phyloP scores from a whole-genome alignment of 2,888 invertebrate species.

The Drosophila sordidula region DNA sequence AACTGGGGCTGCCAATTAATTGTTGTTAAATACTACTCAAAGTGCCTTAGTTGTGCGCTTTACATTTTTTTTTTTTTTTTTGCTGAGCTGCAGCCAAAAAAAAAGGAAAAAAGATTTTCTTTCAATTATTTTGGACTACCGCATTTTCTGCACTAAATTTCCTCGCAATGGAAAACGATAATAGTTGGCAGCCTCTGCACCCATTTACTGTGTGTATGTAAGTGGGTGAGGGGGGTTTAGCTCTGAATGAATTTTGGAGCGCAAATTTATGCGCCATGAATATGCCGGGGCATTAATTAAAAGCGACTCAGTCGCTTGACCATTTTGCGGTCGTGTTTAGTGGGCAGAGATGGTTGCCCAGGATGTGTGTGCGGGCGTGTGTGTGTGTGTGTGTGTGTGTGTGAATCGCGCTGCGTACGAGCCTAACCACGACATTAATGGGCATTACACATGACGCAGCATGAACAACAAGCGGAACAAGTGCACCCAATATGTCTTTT shows the following conservation, averaged over 20 bases:
- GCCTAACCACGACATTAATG: constrained; percentile 54
- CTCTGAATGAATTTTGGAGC: constrained; percentile 31
- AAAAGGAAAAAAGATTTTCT: constrained; percentile 12
- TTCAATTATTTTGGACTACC: constrained; percentile 22
- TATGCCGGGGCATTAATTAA: constrained; percentile 72
- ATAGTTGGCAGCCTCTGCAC: constrained; percentile 19
- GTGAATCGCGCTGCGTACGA: not conserved
- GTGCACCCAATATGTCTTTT: constrained; percentile 44
- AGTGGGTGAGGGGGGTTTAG: not conserved
- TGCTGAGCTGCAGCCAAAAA: constrained; percentile 3
- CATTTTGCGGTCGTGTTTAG: constrained; percentile 60
- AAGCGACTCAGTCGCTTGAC: constrained; percentile 60
- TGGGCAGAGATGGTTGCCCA: constrained; percentile 23
- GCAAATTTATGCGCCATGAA: constrained; percentile 65
- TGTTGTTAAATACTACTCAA: constrained; percentile 32
- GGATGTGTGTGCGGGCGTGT: not conserved
- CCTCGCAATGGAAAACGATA: constrained; percentile 31
- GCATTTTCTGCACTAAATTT: constrained; percentile 38
- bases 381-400: constrained; percentile 5
- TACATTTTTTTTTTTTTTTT: constrained; percentile 9
- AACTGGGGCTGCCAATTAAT: constrained; percentile 51
- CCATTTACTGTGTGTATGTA: not conserved
- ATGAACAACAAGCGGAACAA: constrained; percentile 25
- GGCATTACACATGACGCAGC: constrained; percentile 40
- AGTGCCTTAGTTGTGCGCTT: constrained; percentile 1